Evolutionary conservation across 2,888 invertebrate genomes (phyloP).

Genomic region (Folsomia manolachei): DNA sequence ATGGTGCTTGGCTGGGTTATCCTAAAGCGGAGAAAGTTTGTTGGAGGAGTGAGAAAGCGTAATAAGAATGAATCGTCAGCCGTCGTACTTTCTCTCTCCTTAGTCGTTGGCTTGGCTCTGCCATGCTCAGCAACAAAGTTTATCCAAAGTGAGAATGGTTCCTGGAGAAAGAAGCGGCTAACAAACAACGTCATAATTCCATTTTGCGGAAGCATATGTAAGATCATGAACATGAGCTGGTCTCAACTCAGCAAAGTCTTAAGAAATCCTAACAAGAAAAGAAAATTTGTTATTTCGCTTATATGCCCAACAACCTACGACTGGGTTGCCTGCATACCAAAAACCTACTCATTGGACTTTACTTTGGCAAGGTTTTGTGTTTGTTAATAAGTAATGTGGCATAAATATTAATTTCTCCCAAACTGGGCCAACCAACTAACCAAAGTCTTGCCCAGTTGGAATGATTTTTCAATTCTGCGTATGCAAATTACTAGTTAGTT

Average conservation of each 20-base stretch:
- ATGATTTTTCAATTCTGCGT: background rate
- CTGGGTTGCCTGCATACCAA: background rate
- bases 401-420: background rate
- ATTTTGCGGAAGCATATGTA: no score
- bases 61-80: conserved; percentile 18
- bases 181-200: background rate
- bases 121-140: background rate
- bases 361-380: background rate
- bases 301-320: no score
- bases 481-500: background rate
- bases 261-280: no score
- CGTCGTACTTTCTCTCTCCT: background rate
- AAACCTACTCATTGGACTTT: background rate
- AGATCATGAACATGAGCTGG: background rate
- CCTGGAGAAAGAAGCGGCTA: background rate
- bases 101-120: background rate
- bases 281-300: no score
- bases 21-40: background rate
- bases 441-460: background rate
- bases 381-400: conserved; percentile 1
- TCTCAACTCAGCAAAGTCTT: no score
- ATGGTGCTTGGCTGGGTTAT: no score
- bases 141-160: no score
- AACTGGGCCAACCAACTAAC: background rate
- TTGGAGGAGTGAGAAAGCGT: background rate